Evolutionary conservation across 2,797 vertebrate species (phyloP).

Genomic region (Pyrocephalus nanus): DNA sequence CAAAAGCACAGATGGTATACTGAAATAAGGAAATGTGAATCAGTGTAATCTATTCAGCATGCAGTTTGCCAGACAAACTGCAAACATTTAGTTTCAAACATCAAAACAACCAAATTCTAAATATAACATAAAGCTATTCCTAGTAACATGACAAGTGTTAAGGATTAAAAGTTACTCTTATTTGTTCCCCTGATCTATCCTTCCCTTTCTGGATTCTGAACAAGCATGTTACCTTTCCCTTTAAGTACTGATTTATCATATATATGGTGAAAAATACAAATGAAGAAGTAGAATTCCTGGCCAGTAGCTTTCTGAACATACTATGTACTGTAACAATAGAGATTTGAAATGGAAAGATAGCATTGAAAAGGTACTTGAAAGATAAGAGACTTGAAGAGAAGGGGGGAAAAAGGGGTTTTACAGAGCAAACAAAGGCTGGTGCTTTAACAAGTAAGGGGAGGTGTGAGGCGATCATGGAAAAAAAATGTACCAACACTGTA

Average conservation of each 20-base stretch:
- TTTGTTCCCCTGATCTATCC: background rate
- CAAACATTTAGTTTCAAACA: conserved; percentile 62
- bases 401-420: background rate
- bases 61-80: conserved; percentile 53
- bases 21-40: conserved; percentile 55
- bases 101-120: conserved; percentile 35
- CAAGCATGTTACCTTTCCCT: background rate
- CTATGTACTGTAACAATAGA: background rate
- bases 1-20: conserved; percentile 61
- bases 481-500: background rate
- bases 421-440: background rate
- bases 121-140: conserved; percentile 36
- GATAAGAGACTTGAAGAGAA: background rate
- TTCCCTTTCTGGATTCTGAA: background rate
- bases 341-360: background rate
- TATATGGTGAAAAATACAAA: background rate
- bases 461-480: background rate
- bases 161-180: background rate
- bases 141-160: background rate
- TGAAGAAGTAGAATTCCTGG: background rate
- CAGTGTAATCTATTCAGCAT: conserved; percentile 52
- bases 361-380: conserved; percentile 1
- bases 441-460: background rate
- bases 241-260: background rate
- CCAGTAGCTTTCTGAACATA: background rate